Evolutionary conservation across 2,797 vertebrate genomes (phyloP).

Genomic region (Rhinoraja longicauda): DNA sequence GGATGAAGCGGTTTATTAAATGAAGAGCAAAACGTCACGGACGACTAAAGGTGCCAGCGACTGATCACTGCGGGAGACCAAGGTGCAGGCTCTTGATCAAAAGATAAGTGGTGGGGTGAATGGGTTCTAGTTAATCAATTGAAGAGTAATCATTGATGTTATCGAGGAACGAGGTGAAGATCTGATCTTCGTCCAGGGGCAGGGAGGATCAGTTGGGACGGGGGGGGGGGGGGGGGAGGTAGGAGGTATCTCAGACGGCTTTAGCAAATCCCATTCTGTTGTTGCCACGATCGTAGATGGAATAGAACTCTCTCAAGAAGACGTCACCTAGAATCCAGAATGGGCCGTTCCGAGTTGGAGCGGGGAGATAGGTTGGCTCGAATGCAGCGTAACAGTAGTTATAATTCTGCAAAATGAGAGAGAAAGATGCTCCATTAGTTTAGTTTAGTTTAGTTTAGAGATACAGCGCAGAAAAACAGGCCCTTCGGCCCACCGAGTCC

Average conservation of each 20-base stretch:
- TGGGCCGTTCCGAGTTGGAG: slow-evolving; percentile 45
- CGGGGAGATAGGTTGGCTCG: background rate
- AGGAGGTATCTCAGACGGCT: background rate
- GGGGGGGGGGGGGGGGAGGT: too few species aligned
- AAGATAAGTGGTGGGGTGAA: background rate
- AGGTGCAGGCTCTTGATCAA: background rate
- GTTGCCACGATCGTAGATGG: slow-evolving; percentile 65
- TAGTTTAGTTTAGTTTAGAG: too few species aligned
- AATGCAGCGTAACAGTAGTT: background rate
- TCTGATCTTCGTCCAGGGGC: background rate
- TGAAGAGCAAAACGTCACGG: background rate
- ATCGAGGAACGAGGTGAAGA: background rate
- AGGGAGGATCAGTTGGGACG: background rate
- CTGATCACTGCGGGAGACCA: too few species aligned
- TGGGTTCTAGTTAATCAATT: background rate
- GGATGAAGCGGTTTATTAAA: background rate
- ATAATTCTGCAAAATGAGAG: background rate
- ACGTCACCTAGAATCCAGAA: slow-evolving; percentile 75
- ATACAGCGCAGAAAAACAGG: too few species aligned
- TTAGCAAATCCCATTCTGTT: slow-evolving; percentile 64
- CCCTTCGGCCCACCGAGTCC: too few species aligned
- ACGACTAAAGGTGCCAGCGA: background rate
- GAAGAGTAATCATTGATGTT: background rate
- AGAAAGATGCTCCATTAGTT: background rate
- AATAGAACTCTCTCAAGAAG: slow-evolving; percentile 69